Percentiles rank a stretch among this genome's conserved stretches.
These are phyloP conservation scores for Pilophorus perplexus DNA, from an alignment of 2,888 invertebrate species.

Conservation along the genomic window DNA sequence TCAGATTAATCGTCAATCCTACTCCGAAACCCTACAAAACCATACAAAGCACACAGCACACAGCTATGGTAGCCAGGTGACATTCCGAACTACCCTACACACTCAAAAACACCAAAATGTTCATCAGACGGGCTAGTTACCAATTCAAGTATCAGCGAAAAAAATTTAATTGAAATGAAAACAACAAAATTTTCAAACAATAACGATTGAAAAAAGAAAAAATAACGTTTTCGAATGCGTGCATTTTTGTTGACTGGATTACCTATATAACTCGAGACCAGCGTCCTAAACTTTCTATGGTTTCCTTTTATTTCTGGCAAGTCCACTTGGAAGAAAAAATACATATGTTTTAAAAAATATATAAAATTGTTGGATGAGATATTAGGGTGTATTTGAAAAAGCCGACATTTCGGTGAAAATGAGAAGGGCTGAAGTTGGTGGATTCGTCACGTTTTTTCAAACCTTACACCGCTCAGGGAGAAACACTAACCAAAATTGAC, in stretches of 20 bases:
- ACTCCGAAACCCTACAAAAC: too few species aligned
- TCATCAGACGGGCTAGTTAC: slow-evolving; percentile 44
- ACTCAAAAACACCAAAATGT: slow-evolving; percentile 43
- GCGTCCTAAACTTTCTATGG: slow-evolving; percentile 98
- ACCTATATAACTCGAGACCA: slow-evolving; percentile 99
- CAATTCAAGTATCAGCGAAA: slow-evolving; percentile 46
- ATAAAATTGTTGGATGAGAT: slow-evolving; percentile 1
- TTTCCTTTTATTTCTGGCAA: slow-evolving; percentile 97
- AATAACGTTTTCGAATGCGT: slow-evolving; percentile 40
- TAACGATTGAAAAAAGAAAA: slow-evolving; percentile 36
- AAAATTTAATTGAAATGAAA: slow-evolving; percentile 43
- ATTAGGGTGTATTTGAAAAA: too few species aligned
- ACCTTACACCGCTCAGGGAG: too few species aligned
- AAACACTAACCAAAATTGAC: too few species aligned
- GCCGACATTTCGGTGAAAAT: too few species aligned
- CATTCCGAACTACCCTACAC: too few species aligned
- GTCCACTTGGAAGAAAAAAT: slow-evolving; percentile 70
- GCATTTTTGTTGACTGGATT: slow-evolving; percentile 54
- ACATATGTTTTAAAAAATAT: slow-evolving; percentile 37
- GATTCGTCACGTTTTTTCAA: too few species aligned
- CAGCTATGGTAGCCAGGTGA: too few species aligned
- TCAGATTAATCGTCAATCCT: too few species aligned
- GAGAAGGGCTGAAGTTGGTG: too few species aligned
- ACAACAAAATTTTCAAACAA: slow-evolving; percentile 40
- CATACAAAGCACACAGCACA: too few species aligned